These are phyloP conservation scores for Agrotis puta DNA, from an alignment of 2,888 invertebrate genomes.

Conservation along the genomic window DNA sequence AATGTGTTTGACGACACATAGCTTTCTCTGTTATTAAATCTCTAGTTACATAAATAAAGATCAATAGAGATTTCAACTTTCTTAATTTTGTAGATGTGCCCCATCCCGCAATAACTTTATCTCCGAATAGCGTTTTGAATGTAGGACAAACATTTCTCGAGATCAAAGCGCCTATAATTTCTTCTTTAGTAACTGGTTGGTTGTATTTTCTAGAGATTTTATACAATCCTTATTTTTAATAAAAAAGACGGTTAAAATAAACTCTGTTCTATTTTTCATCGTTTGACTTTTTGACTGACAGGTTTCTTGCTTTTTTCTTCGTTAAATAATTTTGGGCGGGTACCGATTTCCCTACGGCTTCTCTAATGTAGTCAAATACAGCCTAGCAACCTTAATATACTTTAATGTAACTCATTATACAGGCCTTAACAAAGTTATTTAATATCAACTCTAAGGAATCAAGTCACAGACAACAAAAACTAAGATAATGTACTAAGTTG, in stretches of 20 bases:
- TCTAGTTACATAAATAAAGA: constrained; percentile 6
- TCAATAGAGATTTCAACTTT: constrained; percentile 1
- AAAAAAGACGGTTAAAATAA: constrained; percentile 11
- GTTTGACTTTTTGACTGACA: constrained; percentile 36
- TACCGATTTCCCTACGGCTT: neutral
- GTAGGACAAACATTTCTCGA: constrained; percentile 24
- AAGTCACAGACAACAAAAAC: too few relatives aligned
- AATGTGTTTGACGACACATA: neutral
- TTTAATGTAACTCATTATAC: neutral
- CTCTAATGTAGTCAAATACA: constrained; percentile 11
- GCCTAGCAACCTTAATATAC: too few relatives aligned
- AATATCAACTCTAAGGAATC: too few relatives aligned
- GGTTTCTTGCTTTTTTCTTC: neutral
- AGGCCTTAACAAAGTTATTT: neutral
- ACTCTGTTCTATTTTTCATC: neutral
- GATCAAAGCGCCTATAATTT: constrained; percentile 44
- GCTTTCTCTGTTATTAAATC: neutral
- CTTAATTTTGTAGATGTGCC: neutral
- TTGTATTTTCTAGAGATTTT: constrained; percentile 11
- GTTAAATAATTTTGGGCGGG: neutral
- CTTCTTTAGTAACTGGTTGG: constrained; percentile 2
- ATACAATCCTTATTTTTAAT: constrained; percentile 2
- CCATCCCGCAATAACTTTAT: constrained; percentile 1
- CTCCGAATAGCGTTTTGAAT: constrained; percentile 34
- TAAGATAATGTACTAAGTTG: too few relatives aligned